A percentile compares a stretch with the other conserved stretches of the same genome.
phyloP scores from a whole-genome alignment of 2,113 vertebrate species.

The Morone chrysops region DNA sequence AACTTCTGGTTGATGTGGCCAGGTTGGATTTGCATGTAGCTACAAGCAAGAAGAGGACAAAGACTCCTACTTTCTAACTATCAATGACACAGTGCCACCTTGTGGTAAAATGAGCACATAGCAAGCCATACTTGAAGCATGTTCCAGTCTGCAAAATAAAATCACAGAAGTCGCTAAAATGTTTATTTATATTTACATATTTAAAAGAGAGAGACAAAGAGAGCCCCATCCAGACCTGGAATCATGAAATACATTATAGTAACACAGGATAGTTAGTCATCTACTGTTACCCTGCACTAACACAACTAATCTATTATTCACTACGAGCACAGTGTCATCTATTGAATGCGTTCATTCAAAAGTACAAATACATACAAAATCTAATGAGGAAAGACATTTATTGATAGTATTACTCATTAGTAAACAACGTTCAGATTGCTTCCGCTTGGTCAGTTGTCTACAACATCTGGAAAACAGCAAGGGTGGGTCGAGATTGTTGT shows the following conservation, averaged over 20 bases:
- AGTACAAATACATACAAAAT: neutral
- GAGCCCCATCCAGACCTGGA: neutral
- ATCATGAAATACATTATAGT: neutral
- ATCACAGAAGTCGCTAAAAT: neutral
- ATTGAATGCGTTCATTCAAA: neutral
- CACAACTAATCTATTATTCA: neutral
- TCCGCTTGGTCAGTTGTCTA: slow-evolving; percentile 59
- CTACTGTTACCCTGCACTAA: neutral
- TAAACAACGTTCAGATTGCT: slow-evolving; percentile 56
- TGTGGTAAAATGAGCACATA: slow-evolving; percentile 50
- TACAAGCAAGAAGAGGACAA: neutral
- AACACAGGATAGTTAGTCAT: neutral
- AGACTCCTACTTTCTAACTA: neutral
- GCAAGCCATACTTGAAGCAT: neutral
- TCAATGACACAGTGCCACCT: slow-evolving; percentile 54
- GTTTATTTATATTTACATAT: neutral
- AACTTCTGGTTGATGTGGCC: neutral
- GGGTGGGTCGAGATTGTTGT: neutral
- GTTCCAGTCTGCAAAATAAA: neutral
- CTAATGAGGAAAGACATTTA: neutral
- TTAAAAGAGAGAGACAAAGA: neutral
- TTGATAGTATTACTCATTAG: slow-evolving; percentile 21
- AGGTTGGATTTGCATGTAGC: neutral
- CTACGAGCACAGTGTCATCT: neutral
- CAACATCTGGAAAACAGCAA: slow-evolving; percentile 26